Evolutionary conservation across 2,797 vertebrate genomes (phyloP).

Genomic region (Huso huso): DNA sequence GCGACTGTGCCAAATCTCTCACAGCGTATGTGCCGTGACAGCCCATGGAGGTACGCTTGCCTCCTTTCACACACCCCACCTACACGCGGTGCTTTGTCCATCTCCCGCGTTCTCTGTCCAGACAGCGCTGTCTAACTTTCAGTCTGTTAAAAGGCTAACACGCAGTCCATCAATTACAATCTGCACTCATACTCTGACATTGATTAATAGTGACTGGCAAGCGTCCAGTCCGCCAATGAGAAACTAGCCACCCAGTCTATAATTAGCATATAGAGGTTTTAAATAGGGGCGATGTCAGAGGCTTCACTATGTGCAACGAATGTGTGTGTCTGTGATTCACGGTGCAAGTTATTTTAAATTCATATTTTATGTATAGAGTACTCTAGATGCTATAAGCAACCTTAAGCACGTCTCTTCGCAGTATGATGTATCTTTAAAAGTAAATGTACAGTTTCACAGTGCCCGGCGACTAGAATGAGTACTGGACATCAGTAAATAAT

Average conservation of each 20-base stretch:
- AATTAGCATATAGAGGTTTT: slow-evolving; percentile 17
- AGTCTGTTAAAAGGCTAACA: slow-evolving; percentile 16
- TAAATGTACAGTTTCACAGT: too few relatives aligned
- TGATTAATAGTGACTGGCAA: slow-evolving; percentile 9
- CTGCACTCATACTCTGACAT: slow-evolving; percentile 4
- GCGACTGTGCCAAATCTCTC: too few relatives aligned
- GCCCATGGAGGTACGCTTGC: too few relatives aligned
- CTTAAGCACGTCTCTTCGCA: background rate
- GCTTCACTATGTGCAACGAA: background rate
- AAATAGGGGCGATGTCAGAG: slow-evolving; percentile 7
- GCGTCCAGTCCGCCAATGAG: slow-evolving; percentile 7
- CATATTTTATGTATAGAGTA: background rate
- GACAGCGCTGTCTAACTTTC: slow-evolving; percentile 8
- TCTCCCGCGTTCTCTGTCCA: background rate
- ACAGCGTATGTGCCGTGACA: too few relatives aligned
- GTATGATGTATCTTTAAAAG: background rate
- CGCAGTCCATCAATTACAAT: slow-evolving; percentile 20
- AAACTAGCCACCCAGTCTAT: background rate
- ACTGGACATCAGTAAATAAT: background rate
- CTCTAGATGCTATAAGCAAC: background rate
- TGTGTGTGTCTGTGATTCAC: slow-evolving; percentile 4
- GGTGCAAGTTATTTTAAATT: slow-evolving; percentile 4
- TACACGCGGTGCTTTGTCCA: background rate
- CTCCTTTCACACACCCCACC: too few relatives aligned
- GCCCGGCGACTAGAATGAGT: background rate